Conservation (phyloP, 64 coral and sea anemone species). For the Orbicella faveolata region DNA sequence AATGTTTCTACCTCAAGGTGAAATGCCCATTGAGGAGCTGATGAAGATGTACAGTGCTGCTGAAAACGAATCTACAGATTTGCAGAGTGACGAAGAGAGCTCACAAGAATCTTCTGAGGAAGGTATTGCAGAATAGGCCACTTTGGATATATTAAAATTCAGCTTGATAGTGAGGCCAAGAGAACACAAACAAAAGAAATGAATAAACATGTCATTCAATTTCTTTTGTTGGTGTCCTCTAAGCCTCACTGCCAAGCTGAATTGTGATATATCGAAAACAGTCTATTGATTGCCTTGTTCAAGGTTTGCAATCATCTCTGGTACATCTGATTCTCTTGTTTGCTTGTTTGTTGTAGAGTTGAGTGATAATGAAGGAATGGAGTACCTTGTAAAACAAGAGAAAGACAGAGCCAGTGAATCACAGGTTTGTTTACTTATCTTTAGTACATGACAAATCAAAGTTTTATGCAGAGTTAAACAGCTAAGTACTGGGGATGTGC, state of each 20-base stretch:
- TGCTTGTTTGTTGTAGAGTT: slow-evolving; percentile 69
- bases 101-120: slow-evolving; percentile 75
- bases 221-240: no score
- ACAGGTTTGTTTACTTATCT: slow-evolving; percentile 40
- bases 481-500: no score
- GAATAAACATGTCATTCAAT: no score
- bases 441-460: neutral
- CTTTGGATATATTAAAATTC: no score
- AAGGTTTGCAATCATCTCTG: neutral
- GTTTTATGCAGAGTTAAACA: neutral
- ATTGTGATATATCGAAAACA: no score
- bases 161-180: no score
- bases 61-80: slow-evolving; percentile 83
- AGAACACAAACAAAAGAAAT: no score
- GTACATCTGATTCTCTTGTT: neutral
- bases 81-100: slow-evolving; percentile 75
- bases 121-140: slow-evolving; percentile 31
- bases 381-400: slow-evolving; percentile 74
- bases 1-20: slow-evolving; percentile 60
- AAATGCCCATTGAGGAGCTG: slow-evolving; percentile 93
- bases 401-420: slow-evolving; percentile 35
- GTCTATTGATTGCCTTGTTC: neutral
- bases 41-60: slow-evolving; percentile 77
- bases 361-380: slow-evolving; percentile 68
- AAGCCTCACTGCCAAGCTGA: no score